Evolutionary conservation across 2,113 vertebrate species (phyloP).

Genomic region (Mastomys coucha): DNA sequence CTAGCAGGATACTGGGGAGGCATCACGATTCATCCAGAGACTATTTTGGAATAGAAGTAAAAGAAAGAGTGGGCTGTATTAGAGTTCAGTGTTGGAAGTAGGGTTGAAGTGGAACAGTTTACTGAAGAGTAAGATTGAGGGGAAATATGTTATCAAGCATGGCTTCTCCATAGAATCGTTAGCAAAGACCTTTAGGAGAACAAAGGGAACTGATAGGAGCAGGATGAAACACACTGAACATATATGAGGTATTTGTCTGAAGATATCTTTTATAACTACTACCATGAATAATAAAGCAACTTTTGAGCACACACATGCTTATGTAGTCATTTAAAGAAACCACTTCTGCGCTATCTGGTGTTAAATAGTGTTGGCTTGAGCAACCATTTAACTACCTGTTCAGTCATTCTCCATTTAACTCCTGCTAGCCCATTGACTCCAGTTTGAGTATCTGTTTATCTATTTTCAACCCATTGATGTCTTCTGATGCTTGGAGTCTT

Average conservation of each 20-base stretch:
- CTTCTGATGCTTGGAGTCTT: neutral
- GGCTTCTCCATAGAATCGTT: neutral
- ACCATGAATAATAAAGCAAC: neutral
- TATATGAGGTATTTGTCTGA: neutral
- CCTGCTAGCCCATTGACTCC: neutral
- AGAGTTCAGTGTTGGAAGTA: neutral
- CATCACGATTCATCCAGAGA: neutral
- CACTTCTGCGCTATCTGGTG: neutral
- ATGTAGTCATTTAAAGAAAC: neutral
- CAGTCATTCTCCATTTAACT: neutral
- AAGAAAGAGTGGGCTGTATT: neutral
- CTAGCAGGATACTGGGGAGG: neutral
- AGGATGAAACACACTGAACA: neutral
- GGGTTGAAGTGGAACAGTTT: neutral
- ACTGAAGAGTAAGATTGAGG: neutral
- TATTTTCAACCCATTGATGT: neutral
- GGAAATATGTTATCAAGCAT: neutral
- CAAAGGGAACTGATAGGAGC: neutral
- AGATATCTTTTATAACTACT: neutral
- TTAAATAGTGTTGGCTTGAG: neutral
- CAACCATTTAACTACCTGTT: neutral
- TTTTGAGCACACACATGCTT: neutral
- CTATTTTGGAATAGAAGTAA: neutral
- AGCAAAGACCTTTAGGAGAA: neutral
- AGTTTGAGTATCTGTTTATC: neutral